Evolutionary conservation across 2,888 invertebrate species (phyloP), one percentile per base, ranked within the genome.

Genomic region (Cybosia mesomella): DNA sequence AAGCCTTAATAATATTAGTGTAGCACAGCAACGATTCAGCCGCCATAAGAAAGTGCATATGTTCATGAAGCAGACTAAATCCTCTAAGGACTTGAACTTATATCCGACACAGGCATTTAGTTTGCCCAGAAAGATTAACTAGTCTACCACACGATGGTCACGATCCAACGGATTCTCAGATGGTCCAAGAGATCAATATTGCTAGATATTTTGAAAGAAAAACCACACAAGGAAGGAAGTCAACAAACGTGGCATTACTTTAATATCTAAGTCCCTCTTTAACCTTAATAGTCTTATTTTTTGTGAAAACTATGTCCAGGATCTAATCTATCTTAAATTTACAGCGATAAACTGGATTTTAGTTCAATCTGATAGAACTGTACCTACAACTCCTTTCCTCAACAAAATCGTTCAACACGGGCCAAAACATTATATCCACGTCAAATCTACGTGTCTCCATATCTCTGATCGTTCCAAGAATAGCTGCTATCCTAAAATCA

Each of bases 401-500:
- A 10, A 55, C 59, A 55, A 32, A 66, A 69, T 59, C 63, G 53
- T 36, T 67, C 58, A 62, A 43, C 15, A 39, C 54, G 58, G 10
- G 18, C 28, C 32, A 39, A 69, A 61, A 69, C 65, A 65, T 65
- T 53, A 66, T 66, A 65, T 64, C 65, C 21, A 59, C 67, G 71
- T 75, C 72, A 79, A 72, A 78, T 70, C 67, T 62, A 70, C 70
- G 68, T 73, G 79, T 76, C 65, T 59, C 61, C 77, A 75, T 64
- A 64, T 77, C 77, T 72, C 68, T 54, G 73, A 77, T 75, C 71
- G 72, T 83, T 87, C 85, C 68, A 73, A 83, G 84, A 87, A 87
- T 83, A 82, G 74, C 76, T 75, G 71, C 77, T 84, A 83, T 85
- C 77, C 70, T 66, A 76, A 68, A 85, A 86, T 83, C 81, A 82